Base-by-base conservation (phyloP, 2,113 vertebrate species). In the Chaenocephalus aceratus region DNA sequence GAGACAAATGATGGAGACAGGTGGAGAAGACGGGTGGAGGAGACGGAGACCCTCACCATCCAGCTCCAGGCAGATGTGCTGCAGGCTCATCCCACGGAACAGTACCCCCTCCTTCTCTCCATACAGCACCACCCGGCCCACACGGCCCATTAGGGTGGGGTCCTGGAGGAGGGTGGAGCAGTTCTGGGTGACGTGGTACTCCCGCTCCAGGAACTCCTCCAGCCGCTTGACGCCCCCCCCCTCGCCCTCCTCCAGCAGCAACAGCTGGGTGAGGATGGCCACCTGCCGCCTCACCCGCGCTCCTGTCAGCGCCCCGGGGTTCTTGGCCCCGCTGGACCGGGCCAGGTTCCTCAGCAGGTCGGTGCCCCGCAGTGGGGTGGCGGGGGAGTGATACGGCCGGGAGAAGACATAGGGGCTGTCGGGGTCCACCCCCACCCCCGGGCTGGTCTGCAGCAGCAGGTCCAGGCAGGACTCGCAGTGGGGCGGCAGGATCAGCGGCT, bases 11-110 rank as follows among this genome's bases (percentile, higher is more conserved):
- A 41, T 41, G 36, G 36, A 41, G 36, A 41, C 36, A 41, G 5
- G 36, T 41, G 5, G 36, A 41, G 36, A 7, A 41, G 36, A 41
- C 36, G 36, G 36, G 5, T 7, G 36, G 36, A 7, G 36, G 5
- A 41, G 36, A 41, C 36, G 5, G 36, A 8, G 36, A 41, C 36
- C 36, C 93, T 86, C 83, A 96, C 95, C 95, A 3, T 96, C 95
- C 72, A 96, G 75, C 85, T 96, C 95, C 0, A 96, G 93, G 67
- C 95, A 96, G 89, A 96, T 95, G 87, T 95, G 93, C 82, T 96
- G 94, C 63, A 96, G 82, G 67, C 94, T 96, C 95, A 95, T 95
- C 4, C 95, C 95, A 67, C 93, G 84, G 85, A 96, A 96, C 21
- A 95, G 90, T 26, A 95, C 94, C 0, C 95, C 95, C 44, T 96